These are phyloP conservation scores for Columba livia DNA, from an alignment of 2,113 vertebrate species.

Conservation along the genomic window DNA sequence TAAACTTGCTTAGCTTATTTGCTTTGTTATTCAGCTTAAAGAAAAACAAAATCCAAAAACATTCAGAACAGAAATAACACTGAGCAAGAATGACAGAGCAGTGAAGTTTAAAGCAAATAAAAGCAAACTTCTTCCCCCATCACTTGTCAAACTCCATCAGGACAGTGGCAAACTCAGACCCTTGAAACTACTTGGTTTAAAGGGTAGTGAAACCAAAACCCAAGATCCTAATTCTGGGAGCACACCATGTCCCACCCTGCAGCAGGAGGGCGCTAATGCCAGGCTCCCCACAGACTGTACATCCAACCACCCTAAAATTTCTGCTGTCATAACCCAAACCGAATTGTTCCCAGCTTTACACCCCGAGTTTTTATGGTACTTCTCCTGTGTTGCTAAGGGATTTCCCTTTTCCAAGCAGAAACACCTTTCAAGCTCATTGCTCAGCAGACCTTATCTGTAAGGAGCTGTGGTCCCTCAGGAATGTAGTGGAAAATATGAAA, in stretches of 20 bases:
- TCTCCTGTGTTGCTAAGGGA: neutral
- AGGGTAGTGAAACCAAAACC: neutral
- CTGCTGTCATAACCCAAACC: neutral
- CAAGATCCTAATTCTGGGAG: neutral
- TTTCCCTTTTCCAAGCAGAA: neutral
- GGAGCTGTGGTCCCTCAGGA: neutral
- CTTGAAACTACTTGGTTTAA: neutral
- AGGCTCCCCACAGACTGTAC: neutral
- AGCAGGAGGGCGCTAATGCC: neutral
- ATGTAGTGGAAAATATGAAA: neutral
- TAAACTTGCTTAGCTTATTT: neutral
- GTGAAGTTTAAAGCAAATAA: neutral
- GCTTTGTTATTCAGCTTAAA: neutral
- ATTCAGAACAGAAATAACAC: neutral
- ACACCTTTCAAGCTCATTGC: neutral
- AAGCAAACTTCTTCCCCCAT: neutral
- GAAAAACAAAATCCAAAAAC: neutral
- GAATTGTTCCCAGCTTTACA: neutral
- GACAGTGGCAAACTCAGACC: neutral
- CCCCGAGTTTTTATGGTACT: neutral
- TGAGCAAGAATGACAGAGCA: neutral
- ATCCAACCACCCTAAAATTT: neutral
- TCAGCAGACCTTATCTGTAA: neutral
- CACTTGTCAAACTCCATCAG: neutral
- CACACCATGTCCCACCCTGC: rapidly evolving